Evolutionary conservation across 2,888 invertebrate genomes (phyloP).

Genomic region (Eupithecia pulchellata): DNA sequence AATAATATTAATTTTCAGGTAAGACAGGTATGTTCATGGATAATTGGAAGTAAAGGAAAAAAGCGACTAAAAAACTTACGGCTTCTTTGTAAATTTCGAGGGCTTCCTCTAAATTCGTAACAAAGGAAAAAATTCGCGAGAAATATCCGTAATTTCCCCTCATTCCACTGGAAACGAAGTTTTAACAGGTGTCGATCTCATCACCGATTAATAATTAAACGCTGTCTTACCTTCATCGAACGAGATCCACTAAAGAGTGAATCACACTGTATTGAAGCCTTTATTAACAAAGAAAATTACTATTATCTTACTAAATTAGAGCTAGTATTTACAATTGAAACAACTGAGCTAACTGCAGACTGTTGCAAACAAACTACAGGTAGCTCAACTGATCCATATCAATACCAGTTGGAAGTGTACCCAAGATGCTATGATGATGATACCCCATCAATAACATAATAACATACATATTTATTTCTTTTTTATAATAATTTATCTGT

Average conservation of each 20-base stretch:
- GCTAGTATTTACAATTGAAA: no score
- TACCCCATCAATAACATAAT: no score
- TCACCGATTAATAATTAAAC: slow-evolving; percentile 54
- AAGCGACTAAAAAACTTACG: slow-evolving; percentile 16
- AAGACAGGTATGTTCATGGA: slow-evolving; percentile 11
- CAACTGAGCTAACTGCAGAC: no score
- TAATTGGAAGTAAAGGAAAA: slow-evolving; percentile 16
- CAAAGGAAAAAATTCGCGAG: slow-evolving; percentile 35
- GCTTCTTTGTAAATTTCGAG: slow-evolving; percentile 22
- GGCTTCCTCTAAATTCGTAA: slow-evolving; percentile 22
- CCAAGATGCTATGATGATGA: no score
- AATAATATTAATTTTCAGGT: slow-evolving; percentile 2
- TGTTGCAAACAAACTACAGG: no score
- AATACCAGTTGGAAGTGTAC: no score
- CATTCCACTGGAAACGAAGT: slow-evolving; percentile 49
- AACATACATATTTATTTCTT: no score
- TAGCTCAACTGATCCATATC: no score
- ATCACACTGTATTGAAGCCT: slow-evolving; percentile 14
- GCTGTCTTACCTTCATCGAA: slow-evolving; percentile 49
- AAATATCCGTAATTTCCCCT: slow-evolving; percentile 42
- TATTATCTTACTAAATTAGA: no score
- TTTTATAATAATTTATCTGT: no score
- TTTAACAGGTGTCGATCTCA: slow-evolving; percentile 56
- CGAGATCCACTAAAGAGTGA: slow-evolving; percentile 36
- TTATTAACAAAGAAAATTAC: no score